These are phyloP conservation scores for Atherinomorus stipes DNA, from an alignment of 2,113 vertebrate species.

Conservation along the genomic window DNA sequence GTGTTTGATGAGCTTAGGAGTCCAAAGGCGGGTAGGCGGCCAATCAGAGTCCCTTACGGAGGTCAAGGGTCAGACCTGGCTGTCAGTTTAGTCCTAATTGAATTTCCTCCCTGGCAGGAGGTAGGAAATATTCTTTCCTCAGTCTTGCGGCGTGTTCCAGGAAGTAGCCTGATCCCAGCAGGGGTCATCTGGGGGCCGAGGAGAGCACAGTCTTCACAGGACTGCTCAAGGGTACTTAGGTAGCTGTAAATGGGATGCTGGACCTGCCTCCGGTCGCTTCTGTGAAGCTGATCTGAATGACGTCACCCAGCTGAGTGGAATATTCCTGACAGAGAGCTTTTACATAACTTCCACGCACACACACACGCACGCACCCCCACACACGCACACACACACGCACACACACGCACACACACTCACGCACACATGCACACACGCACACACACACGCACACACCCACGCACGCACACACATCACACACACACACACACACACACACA, in stretches of 20 bases:
- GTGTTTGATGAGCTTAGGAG: constrained; percentile 56
- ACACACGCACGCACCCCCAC: too few relatives aligned
- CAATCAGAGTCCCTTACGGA: constrained; percentile 15
- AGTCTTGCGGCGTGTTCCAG: constrained; percentile 1
- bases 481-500: too few relatives aligned
- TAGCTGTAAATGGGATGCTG: background rate
- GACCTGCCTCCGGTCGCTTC: background rate
- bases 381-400: too few relatives aligned
- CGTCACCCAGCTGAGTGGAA: constrained; percentile 40
- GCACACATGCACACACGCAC: too few relatives aligned
- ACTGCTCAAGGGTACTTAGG: constrained; percentile 9
- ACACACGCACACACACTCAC: too few relatives aligned
- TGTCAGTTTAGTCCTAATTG: constrained; percentile 44
- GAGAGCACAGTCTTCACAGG: background rate
- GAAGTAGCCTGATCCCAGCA: constrained; percentile 42
- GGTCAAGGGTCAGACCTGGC: constrained; percentile 26
- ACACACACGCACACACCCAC: too few relatives aligned
- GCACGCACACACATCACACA: too few relatives aligned
- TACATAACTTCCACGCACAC: too few relatives aligned
- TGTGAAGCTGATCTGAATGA: constrained; percentile 6
- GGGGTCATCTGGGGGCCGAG: constrained; percentile 23
- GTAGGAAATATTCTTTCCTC: constrained; percentile 36
- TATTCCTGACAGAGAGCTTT: constrained; percentile 20
- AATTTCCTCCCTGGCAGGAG: constrained; percentile 48
- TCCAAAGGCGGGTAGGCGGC: background rate